Conservation (phyloP, 2,888 invertebrate species). For the Drosophila aldrichi region DNA sequence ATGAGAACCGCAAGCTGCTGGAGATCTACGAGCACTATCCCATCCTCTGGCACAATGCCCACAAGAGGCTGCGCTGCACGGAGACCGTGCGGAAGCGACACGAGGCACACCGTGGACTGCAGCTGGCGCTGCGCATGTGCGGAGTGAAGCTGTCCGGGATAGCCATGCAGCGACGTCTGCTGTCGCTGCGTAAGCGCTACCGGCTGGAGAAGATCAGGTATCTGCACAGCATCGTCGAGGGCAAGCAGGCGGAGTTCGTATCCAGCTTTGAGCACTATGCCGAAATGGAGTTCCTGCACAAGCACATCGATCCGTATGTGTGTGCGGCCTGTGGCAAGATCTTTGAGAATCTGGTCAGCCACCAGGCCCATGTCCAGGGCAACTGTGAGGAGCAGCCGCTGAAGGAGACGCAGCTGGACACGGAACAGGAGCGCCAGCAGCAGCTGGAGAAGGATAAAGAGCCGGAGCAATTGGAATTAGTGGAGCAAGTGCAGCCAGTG, state of each 20-base stretch:
- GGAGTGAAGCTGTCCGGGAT: conserved; percentile 66
- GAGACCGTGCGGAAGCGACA: conserved; percentile 52
- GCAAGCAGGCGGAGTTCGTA: conserved; percentile 64
- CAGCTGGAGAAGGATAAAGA: conserved; percentile 22
- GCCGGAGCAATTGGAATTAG: neutral
- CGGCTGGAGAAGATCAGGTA: conserved; percentile 79
- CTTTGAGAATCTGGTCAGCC: conserved; percentile 70
- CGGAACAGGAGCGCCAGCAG: conserved; percentile 30
- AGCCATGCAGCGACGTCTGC: conserved; percentile 68
- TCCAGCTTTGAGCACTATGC: conserved; percentile 72
- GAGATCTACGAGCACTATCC: conserved; percentile 78
- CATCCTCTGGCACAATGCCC: conserved; percentile 76
- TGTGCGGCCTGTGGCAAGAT: conserved; percentile 76
- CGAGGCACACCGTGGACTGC: conserved; percentile 68
- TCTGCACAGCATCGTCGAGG: conserved; percentile 71
- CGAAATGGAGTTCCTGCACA: conserved; percentile 77
- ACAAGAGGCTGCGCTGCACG: conserved; percentile 58
- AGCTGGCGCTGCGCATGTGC: conserved; percentile 56
- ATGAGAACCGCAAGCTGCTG: conserved; percentile 73
- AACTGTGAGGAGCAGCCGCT: conserved; percentile 48
- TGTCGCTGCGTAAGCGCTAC: conserved; percentile 76
- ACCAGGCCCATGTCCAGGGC: conserved; percentile 69
- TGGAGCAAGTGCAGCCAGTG: conserved; percentile 4
- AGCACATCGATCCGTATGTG: conserved; percentile 80
- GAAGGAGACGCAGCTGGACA: conserved; percentile 7